Conservation (phyloP, 2,113 vertebrate genomes). For the Cyanoliseus patagonus region DNA sequence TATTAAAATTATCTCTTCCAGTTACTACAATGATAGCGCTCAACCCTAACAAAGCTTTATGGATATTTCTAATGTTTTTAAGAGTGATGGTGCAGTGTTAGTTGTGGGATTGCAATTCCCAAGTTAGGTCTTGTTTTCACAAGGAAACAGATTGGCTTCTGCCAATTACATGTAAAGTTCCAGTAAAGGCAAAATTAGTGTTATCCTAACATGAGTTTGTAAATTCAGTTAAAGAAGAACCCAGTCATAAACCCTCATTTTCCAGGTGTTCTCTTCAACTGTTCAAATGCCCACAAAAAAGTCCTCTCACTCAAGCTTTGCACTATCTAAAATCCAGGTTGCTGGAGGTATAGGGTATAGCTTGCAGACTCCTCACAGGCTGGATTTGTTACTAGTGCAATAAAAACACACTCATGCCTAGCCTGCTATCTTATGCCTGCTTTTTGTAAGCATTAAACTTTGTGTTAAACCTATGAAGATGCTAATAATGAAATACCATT, state of each 20-base stretch:
- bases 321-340: neutral
- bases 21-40: neutral
- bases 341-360: neutral
- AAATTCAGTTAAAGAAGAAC: neutral
- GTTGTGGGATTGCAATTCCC: neutral
- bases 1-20: neutral
- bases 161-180: neutral
- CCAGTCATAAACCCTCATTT: neutral
- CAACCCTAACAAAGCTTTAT: neutral
- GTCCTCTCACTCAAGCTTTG: neutral
- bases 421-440: neutral
- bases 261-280: neutral
- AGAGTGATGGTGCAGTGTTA: neutral
- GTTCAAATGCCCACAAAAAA: neutral
- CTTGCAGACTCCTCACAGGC: accelerated
- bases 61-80: neutral
- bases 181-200: neutral
- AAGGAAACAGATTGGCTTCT: neutral
- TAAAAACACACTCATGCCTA: neutral
- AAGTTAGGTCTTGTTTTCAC: neutral
- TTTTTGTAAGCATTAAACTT: neutral
- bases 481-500: neutral
- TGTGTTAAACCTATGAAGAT: neutral
- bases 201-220: neutral
- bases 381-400: neutral